phyloP scores from a whole-genome alignment of 1,140 invertebrate species.

The Lordiphosa collinella region DNA sequence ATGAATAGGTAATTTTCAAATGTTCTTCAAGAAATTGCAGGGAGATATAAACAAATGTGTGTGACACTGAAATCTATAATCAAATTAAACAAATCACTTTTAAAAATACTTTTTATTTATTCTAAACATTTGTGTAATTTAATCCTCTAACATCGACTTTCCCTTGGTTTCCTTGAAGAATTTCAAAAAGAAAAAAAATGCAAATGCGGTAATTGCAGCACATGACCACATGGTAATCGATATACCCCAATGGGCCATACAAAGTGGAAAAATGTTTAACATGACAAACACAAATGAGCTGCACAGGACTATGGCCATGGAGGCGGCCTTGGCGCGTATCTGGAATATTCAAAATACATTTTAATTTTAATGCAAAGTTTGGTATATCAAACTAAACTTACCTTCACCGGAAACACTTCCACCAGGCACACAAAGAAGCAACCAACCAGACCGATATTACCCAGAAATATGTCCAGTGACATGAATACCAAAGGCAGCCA shows the following conservation, averaged over 20 bases:
- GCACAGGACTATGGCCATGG: conserved; percentile 46
- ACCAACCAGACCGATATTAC: conserved; percentile 60
- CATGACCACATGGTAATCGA: conserved; percentile 67
- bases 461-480: conserved; percentile 60
- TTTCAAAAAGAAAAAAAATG: conserved; percentile 43
- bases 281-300: conserved; percentile 53
- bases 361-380: background rate
- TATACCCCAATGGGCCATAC: conserved; percentile 53
- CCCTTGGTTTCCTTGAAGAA: conserved; percentile 73
- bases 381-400: conserved; percentile 1
- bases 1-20: too few species aligned
- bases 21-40: too few species aligned
- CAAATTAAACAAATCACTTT: too few species aligned
- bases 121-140: background rate
- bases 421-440: conserved; percentile 65
- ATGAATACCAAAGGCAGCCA: conserved; percentile 65
- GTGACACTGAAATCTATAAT: too few species aligned
- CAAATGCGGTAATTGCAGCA: conserved; percentile 32
- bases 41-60: too few species aligned
- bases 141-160: conserved; percentile 68
- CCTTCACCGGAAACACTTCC: conserved; percentile 66
- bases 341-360: conserved; percentile 18
- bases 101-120: too few species aligned
- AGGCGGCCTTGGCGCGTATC: conserved; percentile 63
- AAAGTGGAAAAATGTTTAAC: conserved; percentile 62